These are phyloP conservation scores for Craseonycteris thonglongyai DNA, from an alignment of 2,113 vertebrate genomes.

Conservation along the genomic window DNA sequence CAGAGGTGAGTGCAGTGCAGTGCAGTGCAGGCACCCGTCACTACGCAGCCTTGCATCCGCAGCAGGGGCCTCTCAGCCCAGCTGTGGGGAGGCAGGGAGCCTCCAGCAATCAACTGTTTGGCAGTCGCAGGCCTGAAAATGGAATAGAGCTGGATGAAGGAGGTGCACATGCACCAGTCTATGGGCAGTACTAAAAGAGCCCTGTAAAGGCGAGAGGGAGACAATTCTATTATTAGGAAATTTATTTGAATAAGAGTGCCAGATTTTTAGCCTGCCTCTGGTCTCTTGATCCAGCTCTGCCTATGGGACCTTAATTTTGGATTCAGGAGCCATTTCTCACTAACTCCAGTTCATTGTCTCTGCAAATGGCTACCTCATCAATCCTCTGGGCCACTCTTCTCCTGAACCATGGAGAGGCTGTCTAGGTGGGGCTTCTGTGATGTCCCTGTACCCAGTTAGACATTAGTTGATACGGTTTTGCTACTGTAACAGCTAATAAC, in stretches of 20 bases:
- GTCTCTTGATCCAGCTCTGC: not conserved
- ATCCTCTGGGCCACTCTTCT: not conserved
- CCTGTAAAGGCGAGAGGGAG: not conserved
- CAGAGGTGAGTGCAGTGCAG: not conserved
- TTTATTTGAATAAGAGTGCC: not conserved
- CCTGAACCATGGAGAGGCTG: not conserved
- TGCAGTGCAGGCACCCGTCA: fast-evolving
- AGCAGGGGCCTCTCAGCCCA: not conserved
- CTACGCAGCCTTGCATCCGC: not conserved
- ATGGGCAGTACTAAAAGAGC: not conserved
- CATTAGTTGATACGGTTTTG: not conserved
- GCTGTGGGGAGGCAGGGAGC: not conserved
- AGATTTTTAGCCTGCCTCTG: not conserved
- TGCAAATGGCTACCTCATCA: not conserved
- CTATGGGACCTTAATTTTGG: not conserved
- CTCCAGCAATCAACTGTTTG: not conserved
- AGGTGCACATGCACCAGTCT: not conserved
- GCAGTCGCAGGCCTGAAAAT: not conserved
- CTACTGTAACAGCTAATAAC: not conserved
- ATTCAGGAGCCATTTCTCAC: not conserved
- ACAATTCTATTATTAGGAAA: not conserved
- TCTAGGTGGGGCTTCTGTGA: not conserved
- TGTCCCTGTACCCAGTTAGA: not conserved
- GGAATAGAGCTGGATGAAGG: not conserved
- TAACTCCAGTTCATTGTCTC: not conserved